These are phyloP conservation scores for Anguilla obscura DNA, from an alignment of 2,797 vertebrate genomes.

Conservation along the genomic window DNA sequence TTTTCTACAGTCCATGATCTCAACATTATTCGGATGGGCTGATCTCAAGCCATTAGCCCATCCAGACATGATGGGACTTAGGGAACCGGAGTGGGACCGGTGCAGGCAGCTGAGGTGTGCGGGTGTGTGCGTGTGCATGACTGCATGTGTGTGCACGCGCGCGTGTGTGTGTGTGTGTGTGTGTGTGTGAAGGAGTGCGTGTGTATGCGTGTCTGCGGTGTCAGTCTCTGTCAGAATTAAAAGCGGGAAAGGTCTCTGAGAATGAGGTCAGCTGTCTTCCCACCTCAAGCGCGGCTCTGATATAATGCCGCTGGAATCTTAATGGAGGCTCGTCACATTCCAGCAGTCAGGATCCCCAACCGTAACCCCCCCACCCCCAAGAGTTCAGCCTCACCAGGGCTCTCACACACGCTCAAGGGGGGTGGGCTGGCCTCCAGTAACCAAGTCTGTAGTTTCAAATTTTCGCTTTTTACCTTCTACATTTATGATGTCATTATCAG, in stretches of 20 bases:
- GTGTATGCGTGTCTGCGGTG: no score
- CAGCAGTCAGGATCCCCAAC: conserved; percentile 13
- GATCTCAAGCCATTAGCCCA: neutral
- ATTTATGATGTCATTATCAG: neutral
- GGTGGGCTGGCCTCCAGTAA: neutral
- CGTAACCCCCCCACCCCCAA: neutral
- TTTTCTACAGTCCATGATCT: neutral
- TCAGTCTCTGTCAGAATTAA: neutral
- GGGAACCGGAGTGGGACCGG: neutral
- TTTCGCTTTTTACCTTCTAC: neutral
- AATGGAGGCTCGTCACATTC: conserved; percentile 32
- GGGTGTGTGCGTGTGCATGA: no score
- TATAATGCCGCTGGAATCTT: conserved; percentile 34
- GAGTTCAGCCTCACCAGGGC: neutral
- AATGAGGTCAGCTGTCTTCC: conserved; percentile 21
- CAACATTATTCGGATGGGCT: neutral
- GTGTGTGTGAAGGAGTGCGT: no score
- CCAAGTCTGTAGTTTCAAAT: neutral
- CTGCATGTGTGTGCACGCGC: neutral
- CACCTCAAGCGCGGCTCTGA: conserved; percentile 11
- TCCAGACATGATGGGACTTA: neutral
- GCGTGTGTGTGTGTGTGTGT: no score
- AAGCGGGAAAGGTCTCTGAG: neutral
- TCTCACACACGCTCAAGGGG: neutral
- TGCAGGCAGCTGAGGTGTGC: neutral